These are phyloP conservation scores for Scaptomyza hsui DNA, from an alignment of 1,140 invertebrate genomes.

Conservation along the genomic window DNA sequence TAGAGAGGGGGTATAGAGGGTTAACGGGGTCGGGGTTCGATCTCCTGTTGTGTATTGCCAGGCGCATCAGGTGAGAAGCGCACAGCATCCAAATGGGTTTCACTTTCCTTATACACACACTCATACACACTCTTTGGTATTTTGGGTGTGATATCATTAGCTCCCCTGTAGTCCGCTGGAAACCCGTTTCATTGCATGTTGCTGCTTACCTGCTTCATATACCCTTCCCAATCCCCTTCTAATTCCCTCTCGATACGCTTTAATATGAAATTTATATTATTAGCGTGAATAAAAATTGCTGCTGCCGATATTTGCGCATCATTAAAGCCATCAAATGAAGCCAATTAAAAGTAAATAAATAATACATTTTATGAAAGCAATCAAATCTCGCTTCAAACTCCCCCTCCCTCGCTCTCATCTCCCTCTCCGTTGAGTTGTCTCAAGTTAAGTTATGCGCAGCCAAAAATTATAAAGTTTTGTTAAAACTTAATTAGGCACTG, in stretches of 20 bases:
- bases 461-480: constrained; percentile 76
- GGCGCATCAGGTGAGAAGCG: constrained; percentile 76
- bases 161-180: constrained; percentile 49
- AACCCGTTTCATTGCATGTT: constrained; percentile 61
- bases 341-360: constrained; percentile 82
- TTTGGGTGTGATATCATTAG: constrained; percentile 83
- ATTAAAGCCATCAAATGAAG: constrained; percentile 81
- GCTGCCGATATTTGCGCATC: constrained; percentile 79
- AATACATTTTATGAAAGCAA: constrained; percentile 80
- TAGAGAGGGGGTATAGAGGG: neutral
- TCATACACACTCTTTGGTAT: constrained; percentile 29
- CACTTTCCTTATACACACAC: constrained; percentile 58
- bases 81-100: constrained; percentile 49
- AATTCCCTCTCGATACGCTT: constrained; percentile 4
- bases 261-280: constrained; percentile 71
- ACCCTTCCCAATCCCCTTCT: neutral
- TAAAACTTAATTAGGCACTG: constrained; percentile 75
- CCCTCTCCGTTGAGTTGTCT: neutral
- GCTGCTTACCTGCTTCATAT: constrained; percentile 26
- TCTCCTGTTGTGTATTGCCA: constrained; percentile 65
- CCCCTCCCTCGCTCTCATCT: neutral
- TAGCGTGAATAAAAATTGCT: constrained; percentile 74
- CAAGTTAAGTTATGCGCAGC: constrained; percentile 64
- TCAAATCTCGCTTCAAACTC: constrained; percentile 42
- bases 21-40: constrained; percentile 7